Percentiles rank a stretch among this genome's conserved stretches.
Conservation (phyloP, 1,140 invertebrate genomes). For the Hylaeus volcanicus region DNA sequence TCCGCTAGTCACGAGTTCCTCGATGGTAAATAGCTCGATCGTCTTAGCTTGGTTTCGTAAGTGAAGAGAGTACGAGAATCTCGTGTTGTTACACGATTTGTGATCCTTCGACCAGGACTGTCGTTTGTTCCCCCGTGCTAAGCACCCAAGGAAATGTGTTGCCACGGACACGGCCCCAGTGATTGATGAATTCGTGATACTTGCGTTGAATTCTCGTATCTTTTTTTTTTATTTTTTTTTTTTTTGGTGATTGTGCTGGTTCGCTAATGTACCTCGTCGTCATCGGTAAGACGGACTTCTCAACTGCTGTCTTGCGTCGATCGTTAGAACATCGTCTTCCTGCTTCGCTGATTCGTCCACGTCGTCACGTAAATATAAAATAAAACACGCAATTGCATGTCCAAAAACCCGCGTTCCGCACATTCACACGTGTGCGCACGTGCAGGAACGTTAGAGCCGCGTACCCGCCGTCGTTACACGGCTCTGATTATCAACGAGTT, state of each 20-base stretch:
- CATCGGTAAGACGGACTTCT: not conserved
- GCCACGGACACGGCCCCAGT: slow-evolving; percentile 18
- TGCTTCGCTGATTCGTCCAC: not conserved
- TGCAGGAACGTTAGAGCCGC: slow-evolving; percentile 14
- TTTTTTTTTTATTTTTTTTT: slow-evolving; percentile 1
- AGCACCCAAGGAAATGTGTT: slow-evolving; percentile 19
- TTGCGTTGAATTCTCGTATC: slow-evolving; percentile 9
- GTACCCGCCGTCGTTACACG: slow-evolving; percentile 40
- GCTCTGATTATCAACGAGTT: slow-evolving; percentile 77
- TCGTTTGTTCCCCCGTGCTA: not conserved
- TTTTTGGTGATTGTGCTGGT: slow-evolving; percentile 40
- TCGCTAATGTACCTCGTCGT: slow-evolving; percentile 2
- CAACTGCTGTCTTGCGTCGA: not conserved
- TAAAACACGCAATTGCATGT: slow-evolving; percentile 17
- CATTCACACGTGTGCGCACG: slow-evolving; percentile 38
- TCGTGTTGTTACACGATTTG: slow-evolving; percentile 28
- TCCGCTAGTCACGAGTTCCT: not conserved
- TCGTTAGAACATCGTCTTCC: slow-evolving; percentile 18
- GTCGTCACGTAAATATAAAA: slow-evolving; percentile 53
- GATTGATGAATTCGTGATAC: slow-evolving; percentile 18
- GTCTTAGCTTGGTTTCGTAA: slow-evolving; percentile 10
- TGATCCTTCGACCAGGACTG: not conserved
- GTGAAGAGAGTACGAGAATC: slow-evolving; percentile 6
- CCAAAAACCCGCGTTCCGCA: slow-evolving; percentile 7
- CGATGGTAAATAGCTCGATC: not conserved